A percentile compares a stretch with the other conserved stretches of the same genome.
Conservation (phyloP, 2,113 vertebrate genomes). For the Callaeas wilsoni region DNA sequence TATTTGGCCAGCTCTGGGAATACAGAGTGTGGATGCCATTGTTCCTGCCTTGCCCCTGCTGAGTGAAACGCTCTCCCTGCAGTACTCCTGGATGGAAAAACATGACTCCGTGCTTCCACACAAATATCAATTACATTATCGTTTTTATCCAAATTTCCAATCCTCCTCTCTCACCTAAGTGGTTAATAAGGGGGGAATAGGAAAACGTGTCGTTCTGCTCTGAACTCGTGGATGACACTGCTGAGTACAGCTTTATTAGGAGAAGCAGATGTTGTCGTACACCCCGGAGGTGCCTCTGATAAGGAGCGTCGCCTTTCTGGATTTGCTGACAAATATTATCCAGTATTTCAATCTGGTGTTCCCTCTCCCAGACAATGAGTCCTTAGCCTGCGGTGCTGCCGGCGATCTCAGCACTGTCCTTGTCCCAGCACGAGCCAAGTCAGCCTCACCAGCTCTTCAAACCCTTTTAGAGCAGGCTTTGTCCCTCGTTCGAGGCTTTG, state of each 20-base stretch:
- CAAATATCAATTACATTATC: fast-evolving
- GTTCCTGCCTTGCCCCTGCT: neutral
- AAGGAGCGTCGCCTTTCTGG: neutral
- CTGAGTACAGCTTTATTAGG: neutral
- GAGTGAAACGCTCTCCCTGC: neutral
- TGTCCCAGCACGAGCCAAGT: neutral
- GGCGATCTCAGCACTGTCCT: neutral
- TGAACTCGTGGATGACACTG: neutral
- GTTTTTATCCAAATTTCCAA: neutral
- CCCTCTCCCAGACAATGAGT: neutral
- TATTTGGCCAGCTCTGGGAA: neutral
- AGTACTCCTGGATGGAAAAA: neutral
- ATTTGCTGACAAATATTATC: neutral
- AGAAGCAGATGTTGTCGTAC: neutral
- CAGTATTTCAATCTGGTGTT: neutral
- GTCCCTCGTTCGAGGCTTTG: neutral
- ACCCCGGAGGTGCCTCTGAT: neutral
- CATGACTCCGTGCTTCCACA: fast-evolving
- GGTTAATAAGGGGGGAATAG: neutral
- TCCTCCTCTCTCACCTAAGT: neutral
- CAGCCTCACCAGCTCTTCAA: neutral
- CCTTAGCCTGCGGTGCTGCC: neutral
- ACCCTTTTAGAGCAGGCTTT: neutral
- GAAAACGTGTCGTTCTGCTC: neutral
- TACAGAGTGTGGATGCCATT: neutral